Evolutionary conservation across 64 coral and sea anemone species (phyloP), one percentile per base, ranked within the genome.

Genomic region (Cladopsammia gracilis): DNA sequence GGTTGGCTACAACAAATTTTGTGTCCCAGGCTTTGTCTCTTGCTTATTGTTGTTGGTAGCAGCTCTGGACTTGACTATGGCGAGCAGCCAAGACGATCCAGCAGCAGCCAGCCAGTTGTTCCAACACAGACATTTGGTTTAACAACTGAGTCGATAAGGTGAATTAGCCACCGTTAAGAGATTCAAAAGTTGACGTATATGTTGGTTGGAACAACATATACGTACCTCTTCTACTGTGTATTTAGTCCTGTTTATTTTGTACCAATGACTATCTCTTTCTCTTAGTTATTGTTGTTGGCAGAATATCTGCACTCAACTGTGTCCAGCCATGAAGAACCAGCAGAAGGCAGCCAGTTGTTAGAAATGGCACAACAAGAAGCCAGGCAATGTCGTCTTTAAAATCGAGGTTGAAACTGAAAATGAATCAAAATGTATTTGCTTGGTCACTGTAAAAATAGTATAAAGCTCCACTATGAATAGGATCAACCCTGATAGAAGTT

Each of bases 361-460:
- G 2, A 59, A 93, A 93, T 87, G 91, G 91, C 43, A 85, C 73
- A 20, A 93, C 24, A 3, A 93, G 72, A 47, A 67, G 25, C 91
- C 91, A 93, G 43, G 83, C 70, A 46, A 93, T 42, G 47, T 93
- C 91, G 12, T 93, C 91, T 15, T 86, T 61, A 18, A 86, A 80
- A 44, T 87, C 82, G 12, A n/a, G 60, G 62, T 93, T 93, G 45
- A 93, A 79, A 58, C 91, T 93, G 58, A 65, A 67, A 65, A 45
- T 16, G 25, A 11, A 72, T 62, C 12, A 44, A 82, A 58, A 62
- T 24, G 11, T 4, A 18, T 82, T 3, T 25, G 7, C 14, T 62
- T 34, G 34, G 34, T 54, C 20, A 51, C 19, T 15, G 72, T 45
- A 25, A 18, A 75, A 75, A 7, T 49, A 75, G 34, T 34, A 1